These are phyloP conservation scores for Pimpla rufipes DNA, from an alignment of 2,888 invertebrate species.

Conservation along the genomic window DNA sequence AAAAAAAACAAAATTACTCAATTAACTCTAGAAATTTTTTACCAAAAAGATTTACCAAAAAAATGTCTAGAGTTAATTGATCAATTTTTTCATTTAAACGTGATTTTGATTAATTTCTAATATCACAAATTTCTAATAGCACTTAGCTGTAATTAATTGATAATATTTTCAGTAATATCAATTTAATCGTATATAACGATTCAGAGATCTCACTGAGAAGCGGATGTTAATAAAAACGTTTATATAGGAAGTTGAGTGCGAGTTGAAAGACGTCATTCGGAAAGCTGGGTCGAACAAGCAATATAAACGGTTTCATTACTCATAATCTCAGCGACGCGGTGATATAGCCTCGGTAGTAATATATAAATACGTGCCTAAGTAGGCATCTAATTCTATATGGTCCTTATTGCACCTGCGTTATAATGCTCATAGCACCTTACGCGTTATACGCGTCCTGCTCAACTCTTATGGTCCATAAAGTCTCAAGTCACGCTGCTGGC, in stretches of 20 bases:
- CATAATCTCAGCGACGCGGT: slow-evolving; percentile 20
- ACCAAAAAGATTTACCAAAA: no score
- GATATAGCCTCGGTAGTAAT: slow-evolving; percentile 24
- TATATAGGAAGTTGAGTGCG: slow-evolving; percentile 4
- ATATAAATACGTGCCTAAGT: slow-evolving; percentile 8
- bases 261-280: background rate
- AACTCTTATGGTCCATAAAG: slow-evolving; percentile 50
- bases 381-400: background rate
- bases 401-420: slow-evolving; percentile 9
- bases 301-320: slow-evolving; percentile 28
- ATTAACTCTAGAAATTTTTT: no score
- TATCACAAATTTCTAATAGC: no score
- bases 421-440: slow-evolving; percentile 13
- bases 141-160: no score
- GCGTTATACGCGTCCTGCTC: slow-evolving; percentile 28
- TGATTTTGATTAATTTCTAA: no score
- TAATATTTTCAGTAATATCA: background rate
- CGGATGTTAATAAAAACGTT: background rate
- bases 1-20: no score
- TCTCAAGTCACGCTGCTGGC: background rate
- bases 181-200: background rate
- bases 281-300: background rate
- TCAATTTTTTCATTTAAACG: no score
- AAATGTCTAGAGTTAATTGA: no score
- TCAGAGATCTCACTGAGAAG: background rate